These are phyloP conservation scores for Noctua janthe DNA, from an alignment of 2,888 invertebrate genomes.

Conservation along the genomic window DNA sequence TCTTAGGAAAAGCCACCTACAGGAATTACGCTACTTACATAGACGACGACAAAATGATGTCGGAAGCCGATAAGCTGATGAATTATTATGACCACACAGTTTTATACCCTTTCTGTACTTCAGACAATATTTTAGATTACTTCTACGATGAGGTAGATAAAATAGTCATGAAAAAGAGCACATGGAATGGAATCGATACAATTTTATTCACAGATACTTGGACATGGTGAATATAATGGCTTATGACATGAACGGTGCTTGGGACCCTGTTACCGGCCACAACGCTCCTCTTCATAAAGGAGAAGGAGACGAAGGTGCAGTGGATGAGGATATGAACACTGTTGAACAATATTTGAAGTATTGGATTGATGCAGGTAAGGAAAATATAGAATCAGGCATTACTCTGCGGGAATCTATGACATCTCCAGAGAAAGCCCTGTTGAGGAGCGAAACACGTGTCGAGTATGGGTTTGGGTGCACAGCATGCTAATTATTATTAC, in stretches of 20 bases:
- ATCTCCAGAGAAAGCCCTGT: no score
- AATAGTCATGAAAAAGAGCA: neutral
- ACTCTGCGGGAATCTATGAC: no score
- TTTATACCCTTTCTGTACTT: neutral
- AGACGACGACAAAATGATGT: neutral
- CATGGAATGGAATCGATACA: neutral
- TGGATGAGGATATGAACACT: conserved; percentile 79
- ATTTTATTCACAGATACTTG: neutral
- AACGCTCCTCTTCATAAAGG: conserved; percentile 92
- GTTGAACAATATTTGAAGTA: conserved; percentile 87
- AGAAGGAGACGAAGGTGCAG: conserved; percentile 75
- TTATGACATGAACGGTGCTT: conserved; percentile 93
- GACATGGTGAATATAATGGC: conserved; percentile 89
- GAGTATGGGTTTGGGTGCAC: no score
- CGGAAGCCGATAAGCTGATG: neutral
- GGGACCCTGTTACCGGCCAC: conserved; percentile 92
- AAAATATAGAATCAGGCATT: no score
- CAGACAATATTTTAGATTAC: neutral
- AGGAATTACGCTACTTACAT: neutral
- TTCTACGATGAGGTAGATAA: neutral
- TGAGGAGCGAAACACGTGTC: no score
- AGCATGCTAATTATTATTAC: no score
- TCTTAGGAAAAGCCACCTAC: neutral
- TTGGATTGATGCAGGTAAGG: conserved; percentile 87
- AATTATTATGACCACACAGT: neutral